Evolutionary conservation across 1,140 invertebrate species (phyloP).

Genomic region (Bradynema listronoti): DNA sequence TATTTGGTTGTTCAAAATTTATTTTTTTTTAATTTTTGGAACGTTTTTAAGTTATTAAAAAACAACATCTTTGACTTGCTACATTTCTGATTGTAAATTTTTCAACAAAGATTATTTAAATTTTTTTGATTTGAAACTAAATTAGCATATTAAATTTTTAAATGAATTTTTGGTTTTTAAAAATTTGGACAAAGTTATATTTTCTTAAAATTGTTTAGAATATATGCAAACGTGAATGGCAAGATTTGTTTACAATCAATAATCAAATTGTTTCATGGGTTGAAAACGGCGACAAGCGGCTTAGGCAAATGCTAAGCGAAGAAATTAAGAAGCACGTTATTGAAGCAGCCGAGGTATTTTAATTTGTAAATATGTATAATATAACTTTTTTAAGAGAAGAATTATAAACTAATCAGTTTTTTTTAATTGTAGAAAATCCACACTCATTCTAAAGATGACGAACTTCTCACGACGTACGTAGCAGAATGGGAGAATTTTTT

Average conservation of each 20-base stretch:
- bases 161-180: neutral
- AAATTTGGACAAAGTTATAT: slow-evolving; percentile 3
- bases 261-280: slow-evolving; percentile 44
- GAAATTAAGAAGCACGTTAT: slow-evolving; percentile 34
- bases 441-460: slow-evolving; percentile 18
- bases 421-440: slow-evolving; percentile 40
- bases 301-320: slow-evolving; percentile 21
- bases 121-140: neutral
- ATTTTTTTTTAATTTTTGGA: neutral
- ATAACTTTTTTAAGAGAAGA: neutral
- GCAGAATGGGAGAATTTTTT: slow-evolving; percentile 37
- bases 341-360: slow-evolving; percentile 26
- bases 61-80: too few relatives aligned
- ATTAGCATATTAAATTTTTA: too few relatives aligned
- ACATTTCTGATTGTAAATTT: too few relatives aligned
- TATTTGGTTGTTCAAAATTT: neutral
- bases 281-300: slow-evolving; percentile 10
- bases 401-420: neutral
- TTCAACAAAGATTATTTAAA: neutral
- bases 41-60: too few relatives aligned
- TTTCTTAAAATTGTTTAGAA: slow-evolving; percentile 26
- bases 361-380: neutral
- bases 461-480: slow-evolving; percentile 31
- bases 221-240: slow-evolving; percentile 44
- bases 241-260: slow-evolving; percentile 42